phyloP scores from a whole-genome alignment of 2,113 vertebrate genomes.

The Rhinopomastus cyanomelas region DNA sequence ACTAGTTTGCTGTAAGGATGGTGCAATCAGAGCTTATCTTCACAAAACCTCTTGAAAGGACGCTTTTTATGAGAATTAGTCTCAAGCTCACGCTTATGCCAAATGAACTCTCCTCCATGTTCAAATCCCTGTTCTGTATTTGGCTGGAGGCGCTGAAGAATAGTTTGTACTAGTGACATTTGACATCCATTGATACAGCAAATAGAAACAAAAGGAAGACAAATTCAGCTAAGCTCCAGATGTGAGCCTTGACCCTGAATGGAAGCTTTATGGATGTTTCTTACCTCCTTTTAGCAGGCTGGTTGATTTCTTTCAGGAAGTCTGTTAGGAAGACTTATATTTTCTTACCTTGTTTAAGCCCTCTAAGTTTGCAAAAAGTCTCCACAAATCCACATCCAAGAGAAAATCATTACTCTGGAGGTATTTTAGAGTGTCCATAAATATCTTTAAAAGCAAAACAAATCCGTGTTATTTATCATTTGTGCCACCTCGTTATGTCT shows the following conservation, averaged over 20 bases:
- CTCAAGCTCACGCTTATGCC: neutral
- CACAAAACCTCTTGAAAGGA: neutral
- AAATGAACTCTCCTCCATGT: neutral
- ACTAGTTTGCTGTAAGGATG: neutral
- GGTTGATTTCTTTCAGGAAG: neutral
- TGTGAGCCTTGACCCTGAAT: neutral
- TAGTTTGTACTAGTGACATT: neutral
- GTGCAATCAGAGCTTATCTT: neutral
- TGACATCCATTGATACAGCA: neutral
- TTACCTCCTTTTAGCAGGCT: neutral
- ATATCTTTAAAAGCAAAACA: constrained; percentile 78
- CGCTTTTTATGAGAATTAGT: neutral
- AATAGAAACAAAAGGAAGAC: neutral
- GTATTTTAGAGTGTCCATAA: constrained; percentile 81
- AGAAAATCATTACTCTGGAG: constrained; percentile 83
- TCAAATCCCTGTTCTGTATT: neutral
- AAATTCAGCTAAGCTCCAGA: neutral
- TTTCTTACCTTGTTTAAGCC: constrained; percentile 86
- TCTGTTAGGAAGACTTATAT: neutral
- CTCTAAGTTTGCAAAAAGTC: constrained; percentile 88
- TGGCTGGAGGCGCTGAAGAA: neutral
- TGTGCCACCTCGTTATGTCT: neutral
- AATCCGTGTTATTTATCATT: neutral
- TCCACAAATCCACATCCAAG: constrained; percentile 82
- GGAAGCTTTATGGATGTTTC: neutral